Evolutionary conservation across 2,888 invertebrate species (phyloP), one percentile per base, ranked within the genome.

Genomic region (Malachius bipustulatus): DNA sequence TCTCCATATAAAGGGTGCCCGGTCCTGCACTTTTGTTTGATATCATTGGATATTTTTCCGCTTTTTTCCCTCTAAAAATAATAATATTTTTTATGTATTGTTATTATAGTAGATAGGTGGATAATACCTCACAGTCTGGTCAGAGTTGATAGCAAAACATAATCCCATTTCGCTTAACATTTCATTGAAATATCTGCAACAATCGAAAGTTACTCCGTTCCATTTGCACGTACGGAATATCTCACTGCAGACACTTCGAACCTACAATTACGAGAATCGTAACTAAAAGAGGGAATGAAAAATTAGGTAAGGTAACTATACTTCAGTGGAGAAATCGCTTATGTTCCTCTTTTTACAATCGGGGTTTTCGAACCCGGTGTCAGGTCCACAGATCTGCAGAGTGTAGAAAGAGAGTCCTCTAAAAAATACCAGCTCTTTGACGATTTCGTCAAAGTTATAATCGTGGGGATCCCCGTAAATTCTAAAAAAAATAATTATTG

Each of bases 401-500:
- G 78, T 73, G 43, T 71, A 74, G 53, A 75, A 77, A n/a, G 72
- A 69, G 2, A 71, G 60, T 1, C 80, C 81, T 3, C 73, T 70
- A 50, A 75, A 82, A 55, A 71, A 82, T 0, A 73, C 73, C 26
- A 81, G 67, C 52, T 82, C 81, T 49, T 70, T 73, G 0, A 82
- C 60, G 0, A 75, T 71, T 49, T 80, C 81, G 50, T 82, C 81
- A 14, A 82, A 55, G 40, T 80, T 78, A 37, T 73, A 67, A 42
- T 77, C 73, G 44, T 79, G 79, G 2, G 70, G 69, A 9, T 67
- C 64, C 2, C 80, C 73, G 69, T 74, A 81, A 4, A 77, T 63
- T 34, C 80, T 76, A 54, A n/a, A 50, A 46, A 34, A 19, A 8
- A 19, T 8, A 6, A 19, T n/a, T 19, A 8, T 19, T 19, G n/a